These are phyloP conservation scores for Geophilus truncorum DNA, from an alignment of 2,888 invertebrate species.

Conservation along the genomic window DNA sequence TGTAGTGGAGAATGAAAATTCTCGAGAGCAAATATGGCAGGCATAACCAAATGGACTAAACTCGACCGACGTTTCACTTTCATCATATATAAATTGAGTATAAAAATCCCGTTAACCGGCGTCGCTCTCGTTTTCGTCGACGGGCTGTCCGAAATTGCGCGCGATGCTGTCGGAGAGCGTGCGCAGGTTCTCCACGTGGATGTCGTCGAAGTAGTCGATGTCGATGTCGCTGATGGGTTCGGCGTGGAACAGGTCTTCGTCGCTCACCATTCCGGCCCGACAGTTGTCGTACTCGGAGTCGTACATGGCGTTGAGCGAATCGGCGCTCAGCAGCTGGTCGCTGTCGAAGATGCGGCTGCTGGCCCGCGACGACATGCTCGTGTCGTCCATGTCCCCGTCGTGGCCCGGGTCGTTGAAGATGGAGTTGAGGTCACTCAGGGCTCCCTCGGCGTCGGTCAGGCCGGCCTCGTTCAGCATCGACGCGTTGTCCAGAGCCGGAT, in stretches of 20 bases:
- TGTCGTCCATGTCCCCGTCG: slow-evolving; percentile 60
- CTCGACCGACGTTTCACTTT: not conserved
- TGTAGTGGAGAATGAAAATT: not conserved
- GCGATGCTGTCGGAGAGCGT: slow-evolving; percentile 72
- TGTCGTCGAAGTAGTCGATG: slow-evolving; percentile 45
- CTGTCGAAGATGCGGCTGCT: slow-evolving; percentile 75
- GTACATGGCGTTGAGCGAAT: slow-evolving; percentile 65
- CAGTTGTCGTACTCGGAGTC: slow-evolving; percentile 68
- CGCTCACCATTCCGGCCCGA: slow-evolving; percentile 52
- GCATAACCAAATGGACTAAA: not conserved
- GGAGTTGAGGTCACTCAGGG: slow-evolving; percentile 73
- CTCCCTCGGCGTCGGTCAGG: slow-evolving; percentile 80
- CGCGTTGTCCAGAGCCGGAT: slow-evolving; percentile 76
- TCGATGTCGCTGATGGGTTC: slow-evolving; percentile 49
- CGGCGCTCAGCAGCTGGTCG: slow-evolving; percentile 59
- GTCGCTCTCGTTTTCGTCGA: slow-evolving; percentile 39
- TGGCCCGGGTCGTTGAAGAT: slow-evolving; percentile 47
- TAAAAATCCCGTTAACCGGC: slow-evolving; percentile 36
- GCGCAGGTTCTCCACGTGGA: slow-evolving; percentile 67
- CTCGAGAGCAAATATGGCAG: not conserved
- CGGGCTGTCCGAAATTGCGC: slow-evolving; percentile 60
- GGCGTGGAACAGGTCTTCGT: slow-evolving; percentile 49
- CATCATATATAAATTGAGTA: not conserved
- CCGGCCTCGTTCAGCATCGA: slow-evolving; percentile 80
- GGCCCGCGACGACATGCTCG: slow-evolving; percentile 74